Evolutionary conservation across 2,797 vertebrate species (phyloP), one percentile per base, ranked within the genome.

Genomic region (Aplochiton taeniatus): DNA sequence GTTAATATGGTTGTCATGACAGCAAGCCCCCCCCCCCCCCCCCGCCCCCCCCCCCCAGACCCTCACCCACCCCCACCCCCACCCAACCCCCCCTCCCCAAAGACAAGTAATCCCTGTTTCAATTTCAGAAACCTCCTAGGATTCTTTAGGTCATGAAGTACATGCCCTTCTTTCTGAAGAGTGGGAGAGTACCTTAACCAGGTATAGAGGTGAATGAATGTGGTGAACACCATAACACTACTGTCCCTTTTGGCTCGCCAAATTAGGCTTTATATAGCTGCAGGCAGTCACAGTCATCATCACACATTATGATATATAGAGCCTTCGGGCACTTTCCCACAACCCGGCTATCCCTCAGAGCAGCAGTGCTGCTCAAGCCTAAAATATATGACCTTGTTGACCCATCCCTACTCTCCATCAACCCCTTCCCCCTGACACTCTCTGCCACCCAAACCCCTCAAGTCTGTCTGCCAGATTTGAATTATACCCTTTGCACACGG

Each of bases 341-440:
- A 85, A 57, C 41, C 65, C 70, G 64, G 31, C 60, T 51, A 11
- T 52, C 60, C 16, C 58, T 17, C 44, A 17, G 11, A 63, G 68
- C 48, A 49, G 41, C 5, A 10, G 55, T 68, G 70, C 72, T 63
- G 72, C 65, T 62, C 46, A 11, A 51, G 68, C 76, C 44, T 72
- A 77, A 86, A 84, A 83, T 86, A 82, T 79, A 63, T 42, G 16
- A 83, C 78, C 80, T 56, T 64, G 58, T 62, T 81, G 79, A 83
- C 83, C 80, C 63, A n/a, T n/a, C n/a, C n/a, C n/a, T n/a, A n/a
- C n/a, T n/a, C n/a, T n/a, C n/a, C n/a, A n/a, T n/a, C n/a, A n/a
- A n/a, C n/a, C n/a, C n/a, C 42, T 17, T 8, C 57, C 50, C 58
- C 69, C 73, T 72, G 66, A 50, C 68, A 65, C 41, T 58, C 46